Percentiles rank a stretch among this genome's conserved stretches.
phyloP scores from a whole-genome alignment of 2,113 vertebrate genomes.

The Nothocercus nigrocapillus region DNA sequence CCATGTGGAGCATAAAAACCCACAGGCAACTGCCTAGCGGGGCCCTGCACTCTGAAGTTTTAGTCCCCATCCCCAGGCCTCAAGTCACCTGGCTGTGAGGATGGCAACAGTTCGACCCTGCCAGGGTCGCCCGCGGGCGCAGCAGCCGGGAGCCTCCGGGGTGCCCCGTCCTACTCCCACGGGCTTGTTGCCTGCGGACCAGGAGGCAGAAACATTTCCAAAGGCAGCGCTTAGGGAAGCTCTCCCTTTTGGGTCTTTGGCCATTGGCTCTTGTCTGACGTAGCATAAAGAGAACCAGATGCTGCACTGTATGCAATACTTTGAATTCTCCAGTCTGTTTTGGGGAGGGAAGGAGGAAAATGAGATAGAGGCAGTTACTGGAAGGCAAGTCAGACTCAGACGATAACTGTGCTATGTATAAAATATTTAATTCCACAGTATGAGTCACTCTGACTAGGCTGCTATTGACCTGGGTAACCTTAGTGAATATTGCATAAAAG shows the following conservation, averaged over 20 bases:
- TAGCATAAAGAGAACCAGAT: background rate
- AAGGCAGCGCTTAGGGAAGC: background rate
- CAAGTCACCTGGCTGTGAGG: background rate
- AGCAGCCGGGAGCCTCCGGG: background rate
- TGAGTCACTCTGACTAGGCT: constrained; percentile 59
- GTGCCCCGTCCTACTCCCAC: background rate
- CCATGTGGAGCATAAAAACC: background rate
- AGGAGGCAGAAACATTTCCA: background rate
- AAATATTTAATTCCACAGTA: constrained; percentile 60
- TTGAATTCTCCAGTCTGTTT: constrained; percentile 14
- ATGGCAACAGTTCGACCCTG: background rate
- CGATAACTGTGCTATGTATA: constrained; percentile 41
- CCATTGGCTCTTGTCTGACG: background rate
- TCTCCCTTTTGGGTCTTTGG: constrained; percentile 12
- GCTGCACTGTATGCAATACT: background rate
- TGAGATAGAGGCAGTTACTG: constrained; percentile 42
- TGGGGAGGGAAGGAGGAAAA: constrained; percentile 3
- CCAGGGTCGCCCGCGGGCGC: background rate
- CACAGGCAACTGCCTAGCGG: background rate
- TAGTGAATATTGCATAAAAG: constrained; percentile 69
- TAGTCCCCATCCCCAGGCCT: background rate
- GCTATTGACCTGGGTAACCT: constrained; percentile 67
- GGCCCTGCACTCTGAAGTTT: background rate
- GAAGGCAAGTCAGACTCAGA: background rate
- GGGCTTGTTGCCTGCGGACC: background rate